Evolutionary conservation across 2,113 vertebrate species (phyloP).

Genomic region (Solea solea): DNA sequence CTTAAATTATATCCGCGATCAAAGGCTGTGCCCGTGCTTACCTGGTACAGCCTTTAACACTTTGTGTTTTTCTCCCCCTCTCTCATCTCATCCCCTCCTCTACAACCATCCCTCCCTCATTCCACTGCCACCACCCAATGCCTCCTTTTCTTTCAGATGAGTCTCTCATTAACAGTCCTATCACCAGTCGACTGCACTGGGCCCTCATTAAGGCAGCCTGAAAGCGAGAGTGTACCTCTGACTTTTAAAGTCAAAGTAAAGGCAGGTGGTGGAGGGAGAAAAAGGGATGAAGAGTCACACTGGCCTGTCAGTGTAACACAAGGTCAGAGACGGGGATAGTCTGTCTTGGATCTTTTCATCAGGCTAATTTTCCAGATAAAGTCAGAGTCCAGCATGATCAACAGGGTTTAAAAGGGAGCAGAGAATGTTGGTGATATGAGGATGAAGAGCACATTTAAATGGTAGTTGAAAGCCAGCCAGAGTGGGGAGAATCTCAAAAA

Average conservation of each 20-base stretch:
- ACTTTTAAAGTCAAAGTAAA: conserved; percentile 73
- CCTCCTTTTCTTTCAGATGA: conserved; percentile 62
- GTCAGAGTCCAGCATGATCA: conserved; percentile 67
- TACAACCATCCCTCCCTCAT: conserved; percentile 14
- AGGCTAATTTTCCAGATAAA: conserved; percentile 60
- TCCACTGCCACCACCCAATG: conserved; percentile 26
- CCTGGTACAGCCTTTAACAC: conserved; percentile 65
- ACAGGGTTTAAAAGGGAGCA: conserved; percentile 53
- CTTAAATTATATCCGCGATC: conserved; percentile 91
- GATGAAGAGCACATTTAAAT: conserved; percentile 24
- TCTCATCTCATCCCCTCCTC: conserved; percentile 9
- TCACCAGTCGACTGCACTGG: conserved; percentile 57
- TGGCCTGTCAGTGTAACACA: conserved; percentile 64
- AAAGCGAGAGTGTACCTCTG: conserved; percentile 62
- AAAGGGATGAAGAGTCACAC: conserved; percentile 54
- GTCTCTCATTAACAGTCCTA: conserved; percentile 77
- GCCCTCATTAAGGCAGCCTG: conserved; percentile 77
- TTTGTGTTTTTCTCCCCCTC: conserved; percentile 16
- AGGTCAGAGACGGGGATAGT: conserved; percentile 55
- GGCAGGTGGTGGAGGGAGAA: conserved; percentile 48
- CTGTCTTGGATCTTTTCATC: conserved; percentile 52
- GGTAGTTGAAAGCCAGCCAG: neutral
- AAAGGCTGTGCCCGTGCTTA: conserved; percentile 82
- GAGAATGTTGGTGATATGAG: conserved; percentile 26
- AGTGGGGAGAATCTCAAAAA: neutral